Conservation (phyloP, 2,113 vertebrate species). For the Willisornis vidua region DNA sequence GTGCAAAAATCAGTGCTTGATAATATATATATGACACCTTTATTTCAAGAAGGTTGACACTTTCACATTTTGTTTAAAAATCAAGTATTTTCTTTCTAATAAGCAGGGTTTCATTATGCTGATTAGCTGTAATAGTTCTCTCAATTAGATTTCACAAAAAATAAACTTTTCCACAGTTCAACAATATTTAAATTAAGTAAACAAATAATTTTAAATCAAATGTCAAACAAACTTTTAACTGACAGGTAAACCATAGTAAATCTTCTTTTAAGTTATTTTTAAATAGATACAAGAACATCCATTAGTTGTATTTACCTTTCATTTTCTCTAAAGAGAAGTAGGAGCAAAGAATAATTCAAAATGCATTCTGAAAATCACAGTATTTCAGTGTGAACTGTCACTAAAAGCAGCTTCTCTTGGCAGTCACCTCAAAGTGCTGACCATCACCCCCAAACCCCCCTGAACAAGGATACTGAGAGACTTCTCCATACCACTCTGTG, state of each 20-base stretch:
- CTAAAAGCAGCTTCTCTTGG: neutral
- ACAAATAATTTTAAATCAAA: neutral
- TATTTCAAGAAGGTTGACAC: neutral
- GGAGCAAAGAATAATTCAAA: constrained; percentile 6
- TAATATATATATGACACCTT: neutral
- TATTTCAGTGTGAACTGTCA: neutral
- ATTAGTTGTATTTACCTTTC: neutral
- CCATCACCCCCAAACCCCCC: neutral
- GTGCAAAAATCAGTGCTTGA: neutral
- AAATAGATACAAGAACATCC: neutral
- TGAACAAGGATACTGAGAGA: neutral
- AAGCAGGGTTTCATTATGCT: neutral
- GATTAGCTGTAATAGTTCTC: neutral
- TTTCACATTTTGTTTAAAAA: neutral
- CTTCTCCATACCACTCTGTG: neutral
- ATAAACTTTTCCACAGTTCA: neutral
- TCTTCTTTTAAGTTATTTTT: neutral
- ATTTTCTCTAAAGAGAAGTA: neutral
- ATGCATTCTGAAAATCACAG: neutral
- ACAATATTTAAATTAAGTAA: neutral
- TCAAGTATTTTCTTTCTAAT: neutral
- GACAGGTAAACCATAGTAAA: neutral
- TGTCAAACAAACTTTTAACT: neutral
- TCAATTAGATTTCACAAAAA: neutral
- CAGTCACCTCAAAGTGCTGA: neutral